Percentiles rank a stretch among this genome's conserved stretches.
Conservation (phyloP, 2,888 invertebrate species). For the Philhelius pedissequus region DNA sequence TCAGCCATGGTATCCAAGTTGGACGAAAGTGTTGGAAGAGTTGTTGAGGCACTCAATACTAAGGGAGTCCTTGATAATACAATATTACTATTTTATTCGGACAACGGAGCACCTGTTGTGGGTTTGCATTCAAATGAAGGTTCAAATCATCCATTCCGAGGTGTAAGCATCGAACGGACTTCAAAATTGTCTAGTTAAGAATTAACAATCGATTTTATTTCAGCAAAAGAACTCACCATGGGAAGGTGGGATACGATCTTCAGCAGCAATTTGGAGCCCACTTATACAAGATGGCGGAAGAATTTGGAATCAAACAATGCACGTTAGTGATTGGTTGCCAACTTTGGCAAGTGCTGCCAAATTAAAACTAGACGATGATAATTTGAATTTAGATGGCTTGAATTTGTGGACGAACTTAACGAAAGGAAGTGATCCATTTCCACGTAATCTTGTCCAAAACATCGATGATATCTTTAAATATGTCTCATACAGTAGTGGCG, state of each 20-base stretch:
- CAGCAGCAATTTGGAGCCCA: conserved; percentile 88
- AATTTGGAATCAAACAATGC: conserved; percentile 85
- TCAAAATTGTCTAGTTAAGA: neutral
- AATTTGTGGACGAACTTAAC: conserved; percentile 85
- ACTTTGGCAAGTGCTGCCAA: conserved; percentile 81
- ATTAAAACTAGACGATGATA: conserved; percentile 68
- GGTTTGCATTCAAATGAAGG: conserved; percentile 86
- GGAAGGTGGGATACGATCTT: conserved; percentile 91
- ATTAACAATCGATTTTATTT: neutral
- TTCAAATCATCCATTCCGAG: conserved; percentile 89
- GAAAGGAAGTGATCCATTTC: conserved; percentile 75
- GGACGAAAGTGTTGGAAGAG: conserved; percentile 90
- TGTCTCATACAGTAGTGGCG: conserved; percentile 60
- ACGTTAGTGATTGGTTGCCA: conserved; percentile 91
- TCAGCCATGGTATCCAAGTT: conserved; percentile 91
- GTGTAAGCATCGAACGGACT: no score
- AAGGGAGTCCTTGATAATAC: conserved; percentile 88
- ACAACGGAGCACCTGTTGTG: conserved; percentile 90
- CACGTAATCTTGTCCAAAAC: conserved; percentile 83
- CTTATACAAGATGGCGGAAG: conserved; percentile 79
- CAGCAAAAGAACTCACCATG: conserved; percentile 88
- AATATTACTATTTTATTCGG: conserved; percentile 91
- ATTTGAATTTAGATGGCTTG: conserved; percentile 82
- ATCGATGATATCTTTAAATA: conserved; percentile 82
- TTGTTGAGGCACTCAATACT: conserved; percentile 84